A percentile compares a stretch with the other conserved stretches of the same genome.
These are phyloP conservation scores for Drosophila murphyi DNA, from an alignment of 1,140 invertebrate genomes.

Conservation along the genomic window DNA sequence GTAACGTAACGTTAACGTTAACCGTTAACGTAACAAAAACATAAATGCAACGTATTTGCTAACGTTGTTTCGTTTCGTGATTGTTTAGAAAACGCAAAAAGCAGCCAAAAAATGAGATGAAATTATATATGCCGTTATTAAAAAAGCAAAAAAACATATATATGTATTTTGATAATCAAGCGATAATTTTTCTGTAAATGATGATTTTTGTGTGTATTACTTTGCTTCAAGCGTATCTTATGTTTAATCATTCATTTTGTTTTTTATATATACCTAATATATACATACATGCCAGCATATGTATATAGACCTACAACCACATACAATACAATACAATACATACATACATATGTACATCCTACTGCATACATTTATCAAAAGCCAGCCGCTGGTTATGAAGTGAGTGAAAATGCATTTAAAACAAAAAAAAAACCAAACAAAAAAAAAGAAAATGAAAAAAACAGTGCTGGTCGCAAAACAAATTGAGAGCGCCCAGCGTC, in stretches of 20 bases:
- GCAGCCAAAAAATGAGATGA: conserved; percentile 30
- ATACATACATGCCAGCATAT: conserved; percentile 5
- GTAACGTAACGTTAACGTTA: not conserved
- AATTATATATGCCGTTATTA: conserved; percentile 33
- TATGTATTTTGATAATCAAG: conserved; percentile 36
- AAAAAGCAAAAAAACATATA: not conserved
- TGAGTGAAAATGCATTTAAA: conserved; percentile 45
- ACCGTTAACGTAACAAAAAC: conserved; percentile 14
- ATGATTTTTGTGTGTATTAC: conserved; percentile 41
- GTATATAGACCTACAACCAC: conserved; percentile 7
- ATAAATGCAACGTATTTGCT: not conserved
- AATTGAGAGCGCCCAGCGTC: conserved; percentile 31
- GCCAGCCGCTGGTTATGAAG: conserved; percentile 46
- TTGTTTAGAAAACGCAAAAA: conserved; percentile 33
- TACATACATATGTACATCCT: conserved; percentile 9
- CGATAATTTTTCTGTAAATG: conserved; percentile 27
- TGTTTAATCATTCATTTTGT: conserved; percentile 40
- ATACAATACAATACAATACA: conserved; percentile 41
- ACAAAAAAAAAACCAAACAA: not conserved
- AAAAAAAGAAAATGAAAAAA: not conserved
- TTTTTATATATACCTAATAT: conserved; percentile 19
- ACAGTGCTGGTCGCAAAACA: conserved; percentile 46
- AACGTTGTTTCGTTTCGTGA: conserved; percentile 40
- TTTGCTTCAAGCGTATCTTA: conserved; percentile 46
- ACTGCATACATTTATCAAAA: conserved; percentile 48